Conservation (phyloP, 2,888 invertebrate species). For the Ganaspis brasiliensis region DNA sequence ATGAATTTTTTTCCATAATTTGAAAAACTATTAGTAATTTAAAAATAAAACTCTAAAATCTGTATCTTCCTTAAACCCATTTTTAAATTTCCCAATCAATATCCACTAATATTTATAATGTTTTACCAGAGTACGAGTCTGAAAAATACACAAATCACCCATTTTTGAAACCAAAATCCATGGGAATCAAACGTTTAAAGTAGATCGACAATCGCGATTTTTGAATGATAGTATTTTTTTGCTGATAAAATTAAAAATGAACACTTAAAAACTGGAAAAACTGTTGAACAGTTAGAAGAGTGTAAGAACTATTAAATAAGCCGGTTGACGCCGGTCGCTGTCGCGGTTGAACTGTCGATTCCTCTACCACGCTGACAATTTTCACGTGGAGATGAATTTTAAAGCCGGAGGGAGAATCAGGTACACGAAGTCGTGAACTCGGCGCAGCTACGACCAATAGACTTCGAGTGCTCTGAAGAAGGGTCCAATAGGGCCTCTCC, state of each 20-base stretch:
- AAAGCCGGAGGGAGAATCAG: conserved; percentile 54
- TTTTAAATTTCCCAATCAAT: too few species aligned
- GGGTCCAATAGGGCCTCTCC: conserved; percentile 20
- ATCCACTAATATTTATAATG: too few species aligned
- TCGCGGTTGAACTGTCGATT: conserved; percentile 64
- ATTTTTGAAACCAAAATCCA: not conserved
- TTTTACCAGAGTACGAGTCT: not conserved
- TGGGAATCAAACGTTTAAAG: not conserved
- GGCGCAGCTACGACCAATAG: conserved; percentile 43
- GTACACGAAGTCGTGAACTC: conserved; percentile 32
- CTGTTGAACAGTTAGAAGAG: not conserved
- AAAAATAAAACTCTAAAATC: too few species aligned
- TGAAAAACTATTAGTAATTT: too few species aligned
- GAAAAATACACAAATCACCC: conserved; percentile 3
- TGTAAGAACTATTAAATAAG: conserved; percentile 1
- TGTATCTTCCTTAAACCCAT: too few species aligned
- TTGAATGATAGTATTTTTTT: too few species aligned
- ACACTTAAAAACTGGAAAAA: not conserved
- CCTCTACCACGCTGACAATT: conserved; percentile 62
- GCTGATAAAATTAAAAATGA: too few species aligned
- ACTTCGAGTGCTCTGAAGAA: conserved; percentile 2
- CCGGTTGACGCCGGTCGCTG: conserved; percentile 56
- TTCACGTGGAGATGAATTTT: conserved; percentile 66
- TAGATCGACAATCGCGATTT: too few species aligned
- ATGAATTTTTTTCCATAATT: too few species aligned